phyloP scores from a whole-genome alignment of 2,113 vertebrate species.

The Leptodactylus fuscus region DNA sequence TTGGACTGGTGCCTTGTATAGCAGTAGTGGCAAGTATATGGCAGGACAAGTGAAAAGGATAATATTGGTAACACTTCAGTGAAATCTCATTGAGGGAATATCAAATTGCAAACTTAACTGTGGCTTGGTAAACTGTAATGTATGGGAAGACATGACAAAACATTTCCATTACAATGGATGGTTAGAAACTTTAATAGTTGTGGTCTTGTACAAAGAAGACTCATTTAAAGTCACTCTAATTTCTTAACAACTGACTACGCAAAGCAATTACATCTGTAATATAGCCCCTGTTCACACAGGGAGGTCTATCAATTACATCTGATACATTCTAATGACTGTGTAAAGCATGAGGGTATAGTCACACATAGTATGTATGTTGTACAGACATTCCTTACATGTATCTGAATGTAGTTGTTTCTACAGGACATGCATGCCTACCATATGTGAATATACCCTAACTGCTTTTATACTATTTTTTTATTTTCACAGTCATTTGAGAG shows the following conservation, averaged over 20 bases:
- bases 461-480: no score
- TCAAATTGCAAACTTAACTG: constrained; percentile 32
- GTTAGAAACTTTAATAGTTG: neutral
- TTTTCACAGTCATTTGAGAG: no score
- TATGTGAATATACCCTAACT: no score
- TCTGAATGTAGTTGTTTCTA: no score
- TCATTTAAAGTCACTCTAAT: neutral
- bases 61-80: constrained; percentile 56
- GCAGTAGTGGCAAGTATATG: constrained; percentile 50
- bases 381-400: no score
- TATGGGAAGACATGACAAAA: constrained; percentile 31
- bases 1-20: constrained; percentile 47
- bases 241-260: neutral
- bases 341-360: no score
- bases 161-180: constrained; percentile 19
- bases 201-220: neutral
- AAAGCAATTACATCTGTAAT: neutral
- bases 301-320: neutral
- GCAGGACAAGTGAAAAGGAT: constrained; percentile 35
- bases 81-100: constrained; percentile 40
- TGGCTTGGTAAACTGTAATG: constrained; percentile 12
- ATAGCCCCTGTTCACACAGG: neutral
- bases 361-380: no score
- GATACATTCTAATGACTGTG: neutral
- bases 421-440: no score